Evolutionary conservation across 2,797 vertebrate genomes (phyloP).

Genomic region (Chaetophractus vellerosus): DNA sequence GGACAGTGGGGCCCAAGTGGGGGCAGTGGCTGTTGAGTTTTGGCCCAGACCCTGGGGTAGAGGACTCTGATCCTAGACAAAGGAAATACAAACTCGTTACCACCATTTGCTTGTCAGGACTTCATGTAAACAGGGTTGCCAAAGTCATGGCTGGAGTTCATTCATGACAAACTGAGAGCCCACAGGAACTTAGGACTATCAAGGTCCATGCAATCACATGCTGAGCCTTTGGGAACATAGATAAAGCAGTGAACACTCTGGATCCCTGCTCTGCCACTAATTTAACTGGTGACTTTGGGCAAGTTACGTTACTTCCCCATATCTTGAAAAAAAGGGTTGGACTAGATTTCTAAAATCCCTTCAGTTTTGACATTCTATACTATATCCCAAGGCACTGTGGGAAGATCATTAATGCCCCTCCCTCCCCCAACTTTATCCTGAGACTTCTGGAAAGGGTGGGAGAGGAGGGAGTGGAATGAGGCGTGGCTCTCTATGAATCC

Average conservation of each 20-base stretch:
- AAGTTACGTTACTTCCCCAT: background rate
- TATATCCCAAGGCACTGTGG: background rate
- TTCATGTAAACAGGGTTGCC: background rate
- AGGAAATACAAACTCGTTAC: conserved; percentile 49
- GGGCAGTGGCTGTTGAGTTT: conserved; percentile 64
- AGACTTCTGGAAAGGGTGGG: conserved; percentile 79
- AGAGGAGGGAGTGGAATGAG: conserved; percentile 59
- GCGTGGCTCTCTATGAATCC: conserved; percentile 50
- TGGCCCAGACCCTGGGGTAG: conserved; percentile 37
- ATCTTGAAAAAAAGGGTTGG: conserved; percentile 26
- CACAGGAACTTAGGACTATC: background rate
- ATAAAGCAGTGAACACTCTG: conserved; percentile 28
- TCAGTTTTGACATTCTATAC: conserved; percentile 17
- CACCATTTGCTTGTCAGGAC: conserved; percentile 29
- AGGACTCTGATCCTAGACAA: conserved; percentile 72
- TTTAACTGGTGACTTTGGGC: background rate
- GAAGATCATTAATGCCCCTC: conserved; percentile 14
- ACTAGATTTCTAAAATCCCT: conserved; percentile 40
- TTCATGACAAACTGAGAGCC: background rate
- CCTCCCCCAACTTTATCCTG: conserved; percentile 16
- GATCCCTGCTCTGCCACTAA: background rate
- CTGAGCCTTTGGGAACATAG: conserved; percentile 5
- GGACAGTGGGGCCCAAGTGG: background rate
- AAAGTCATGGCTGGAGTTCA: conserved; percentile 71
- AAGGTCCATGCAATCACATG: conserved; percentile 44